Conservation (phyloP, 1,140 invertebrate genomes). For the Bombus superbus region DNA sequence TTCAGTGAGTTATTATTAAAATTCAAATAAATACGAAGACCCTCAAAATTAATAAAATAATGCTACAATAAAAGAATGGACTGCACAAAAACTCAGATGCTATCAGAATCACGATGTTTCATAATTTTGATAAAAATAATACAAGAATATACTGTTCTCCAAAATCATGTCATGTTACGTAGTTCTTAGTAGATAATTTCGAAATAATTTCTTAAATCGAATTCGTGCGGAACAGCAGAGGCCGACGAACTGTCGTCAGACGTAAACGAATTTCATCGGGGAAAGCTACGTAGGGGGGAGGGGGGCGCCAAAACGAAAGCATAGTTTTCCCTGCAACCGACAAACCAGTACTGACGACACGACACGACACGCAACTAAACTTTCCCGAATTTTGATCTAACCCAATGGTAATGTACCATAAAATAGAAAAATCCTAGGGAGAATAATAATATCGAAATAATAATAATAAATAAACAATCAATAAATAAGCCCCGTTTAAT, state of each 20-base stretch:
- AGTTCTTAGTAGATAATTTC: not conserved
- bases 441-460: not conserved
- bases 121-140: not conserved
- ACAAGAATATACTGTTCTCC: not conserved
- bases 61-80: not conserved
- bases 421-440: not conserved
- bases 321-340: not conserved
- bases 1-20: too few relatives aligned
- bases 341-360: not conserved
- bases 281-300: not conserved
- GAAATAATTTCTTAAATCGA: constrained; percentile 21
- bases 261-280: constrained; percentile 23
- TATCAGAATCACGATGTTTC: not conserved
- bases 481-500: too few relatives aligned
- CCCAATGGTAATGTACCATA: not conserved
- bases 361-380: not conserved
- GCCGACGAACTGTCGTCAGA: constrained; percentile 19
- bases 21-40: too few relatives aligned
- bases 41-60: not conserved
- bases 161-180: not conserved
- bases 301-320: constrained; percentile 12
- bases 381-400: not conserved
- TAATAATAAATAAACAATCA: too few relatives aligned
- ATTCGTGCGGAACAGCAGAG: not conserved
- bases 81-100: not conserved